phyloP scores from a whole-genome alignment of 2,113 vertebrate genomes.

The Hyaena hyaena region DNA sequence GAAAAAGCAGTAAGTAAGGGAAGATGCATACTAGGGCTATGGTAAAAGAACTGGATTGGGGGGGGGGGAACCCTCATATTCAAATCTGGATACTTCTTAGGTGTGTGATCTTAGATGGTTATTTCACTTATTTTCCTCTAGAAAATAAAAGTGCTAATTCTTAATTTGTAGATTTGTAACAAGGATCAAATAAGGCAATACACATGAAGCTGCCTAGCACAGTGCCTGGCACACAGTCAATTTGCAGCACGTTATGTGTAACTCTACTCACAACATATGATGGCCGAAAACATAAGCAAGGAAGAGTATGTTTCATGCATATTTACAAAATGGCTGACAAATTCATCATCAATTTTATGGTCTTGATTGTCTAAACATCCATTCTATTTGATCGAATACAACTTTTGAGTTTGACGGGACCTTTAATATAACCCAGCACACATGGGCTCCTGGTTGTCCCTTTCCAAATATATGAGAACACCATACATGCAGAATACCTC shows the following conservation, averaged over 20 bases:
- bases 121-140: slow-evolving; percentile 27
- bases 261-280: background rate
- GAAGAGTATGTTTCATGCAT: background rate
- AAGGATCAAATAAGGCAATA: background rate
- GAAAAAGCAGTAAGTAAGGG: background rate
- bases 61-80: background rate
- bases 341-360: background rate
- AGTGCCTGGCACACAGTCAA: background rate
- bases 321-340: background rate
- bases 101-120: background rate
- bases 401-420: background rate
- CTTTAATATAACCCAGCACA: background rate
- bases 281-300: background rate
- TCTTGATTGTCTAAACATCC: background rate
- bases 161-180: background rate
- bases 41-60: background rate
- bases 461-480: background rate
- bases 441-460: accelerated
- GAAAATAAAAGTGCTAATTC: slow-evolving; percentile 1
- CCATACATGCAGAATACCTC: background rate
- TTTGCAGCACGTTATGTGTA: background rate
- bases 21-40: background rate
- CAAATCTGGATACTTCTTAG: background rate
- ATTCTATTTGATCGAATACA: background rate
- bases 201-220: background rate